Conservation (phyloP, 2,113 vertebrate species). For the Neogale vison region DNA sequence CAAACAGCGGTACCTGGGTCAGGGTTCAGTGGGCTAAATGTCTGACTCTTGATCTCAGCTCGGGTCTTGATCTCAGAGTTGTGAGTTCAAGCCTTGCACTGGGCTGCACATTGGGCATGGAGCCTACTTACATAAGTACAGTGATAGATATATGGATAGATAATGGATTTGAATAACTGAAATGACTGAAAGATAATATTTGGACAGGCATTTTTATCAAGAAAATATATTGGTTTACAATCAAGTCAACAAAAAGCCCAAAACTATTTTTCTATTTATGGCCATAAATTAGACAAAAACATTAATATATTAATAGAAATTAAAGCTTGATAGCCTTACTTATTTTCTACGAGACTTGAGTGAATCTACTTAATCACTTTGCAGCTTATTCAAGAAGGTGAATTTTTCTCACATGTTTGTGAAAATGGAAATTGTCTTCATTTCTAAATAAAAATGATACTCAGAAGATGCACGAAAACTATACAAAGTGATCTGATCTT, state of each 20-base stretch:
- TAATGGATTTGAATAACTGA: not conserved
- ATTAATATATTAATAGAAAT: not conserved
- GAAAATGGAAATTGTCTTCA: not conserved
- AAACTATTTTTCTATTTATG: not conserved
- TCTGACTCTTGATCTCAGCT: not conserved
- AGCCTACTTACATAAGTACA: not conserved
- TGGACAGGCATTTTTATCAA: not conserved
- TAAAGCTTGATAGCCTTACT: not conserved
- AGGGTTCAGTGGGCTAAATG: not conserved
- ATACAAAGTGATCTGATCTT: not conserved
- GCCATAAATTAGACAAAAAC: not conserved
- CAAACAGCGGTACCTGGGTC: not conserved
- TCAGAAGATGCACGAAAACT: not conserved
- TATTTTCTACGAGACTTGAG: not conserved
- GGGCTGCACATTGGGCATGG: not conserved
- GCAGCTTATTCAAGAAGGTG: not conserved
- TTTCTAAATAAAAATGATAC: not conserved
- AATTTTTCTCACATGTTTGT: not conserved
- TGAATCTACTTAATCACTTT: not conserved
- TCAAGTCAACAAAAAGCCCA: not conserved
- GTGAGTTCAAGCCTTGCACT: not conserved
- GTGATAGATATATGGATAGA: not conserved
- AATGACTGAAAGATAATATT: not conserved
- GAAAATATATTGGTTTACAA: not conserved
- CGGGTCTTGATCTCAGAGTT: not conserved